Base-by-base conservation (phyloP, 2,797 vertebrate species). In the Sebastolobus alascanus region DNA sequence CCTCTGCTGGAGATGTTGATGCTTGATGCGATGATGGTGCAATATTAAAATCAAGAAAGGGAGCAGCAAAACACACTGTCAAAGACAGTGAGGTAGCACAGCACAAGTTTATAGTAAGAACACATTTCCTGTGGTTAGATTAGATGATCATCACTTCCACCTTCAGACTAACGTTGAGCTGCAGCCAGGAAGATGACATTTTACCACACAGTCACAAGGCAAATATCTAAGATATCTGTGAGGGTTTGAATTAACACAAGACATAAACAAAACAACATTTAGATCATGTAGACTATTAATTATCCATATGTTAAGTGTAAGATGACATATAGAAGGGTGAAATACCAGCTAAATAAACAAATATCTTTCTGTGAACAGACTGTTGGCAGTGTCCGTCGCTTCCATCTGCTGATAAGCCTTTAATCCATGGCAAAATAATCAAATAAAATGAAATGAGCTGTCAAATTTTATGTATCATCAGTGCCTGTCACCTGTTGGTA, bases 1-100 rank as follows among this genome's bases (percentile, higher is more conserved):
- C 80, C 96, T 96, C 92, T 96, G 83, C 96, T 72, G 97, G 95
- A 78, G 86, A 2, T 96, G 95, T 77, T 16, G 56, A 66, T 46
- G 56, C 72, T 64, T 37, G 18, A 70, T 38, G 68, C 60, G 22
- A 33, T 8, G 56, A 29, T 31, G 40, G 70, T 63, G 82, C 71
- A 82, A 38, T 38, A 76, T 68, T 79, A 52, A 81, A 89, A 75
- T 75, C 68, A 67, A 25, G 25, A 33, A 31, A 8, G 40, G 38
- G 7, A 82, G 87, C 89, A 83, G 52, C 37, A 9, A 13, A 76
- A 7, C 29, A 64, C 35, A 71, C 52, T 63, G 70, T 80, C 80
- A 79, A 25, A 84, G 46, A 12, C 40, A 27, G 40, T 8, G 4
- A 59, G 54, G 35, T 27, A 33, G 31, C 63, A 71, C 22, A 38